Percentiles rank a stretch among this genome's conserved stretches.
phyloP scores from a whole-genome alignment of 2,888 invertebrate species.

The Pteria penguin region DNA sequence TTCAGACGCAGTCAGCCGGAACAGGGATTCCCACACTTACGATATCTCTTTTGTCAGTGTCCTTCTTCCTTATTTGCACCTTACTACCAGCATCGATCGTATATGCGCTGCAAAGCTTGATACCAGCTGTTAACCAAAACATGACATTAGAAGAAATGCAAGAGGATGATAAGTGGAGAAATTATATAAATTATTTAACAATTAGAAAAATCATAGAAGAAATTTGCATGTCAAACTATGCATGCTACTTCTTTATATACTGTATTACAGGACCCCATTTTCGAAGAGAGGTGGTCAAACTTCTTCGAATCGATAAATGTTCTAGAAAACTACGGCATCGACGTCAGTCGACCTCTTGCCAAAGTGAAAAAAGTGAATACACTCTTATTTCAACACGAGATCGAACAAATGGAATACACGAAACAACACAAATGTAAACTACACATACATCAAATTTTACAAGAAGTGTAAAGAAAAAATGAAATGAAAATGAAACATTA shows the following conservation, averaged over 20 bases:
- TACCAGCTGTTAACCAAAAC: conserved; percentile 58
- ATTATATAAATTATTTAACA: conserved; percentile 70
- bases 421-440: neutral
- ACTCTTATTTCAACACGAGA: neutral
- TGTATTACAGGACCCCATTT: conserved; percentile 77
- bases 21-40: conserved; percentile 75
- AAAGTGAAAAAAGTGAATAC: neutral
- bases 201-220: conserved; percentile 73
- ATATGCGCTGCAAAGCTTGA: conserved; percentile 68
- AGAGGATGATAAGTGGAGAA: conserved; percentile 71
- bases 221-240: conserved; percentile 77
- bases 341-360: neutral
- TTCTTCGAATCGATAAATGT: neutral
- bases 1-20: conserved; percentile 35
- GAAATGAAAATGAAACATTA: no score
- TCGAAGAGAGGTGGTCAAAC: conserved; percentile 61
- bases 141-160: conserved; percentile 60
- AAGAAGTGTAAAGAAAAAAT: no score
- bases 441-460: no score
- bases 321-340: neutral
- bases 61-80: conserved; percentile 79
- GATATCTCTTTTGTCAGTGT: conserved; percentile 77
- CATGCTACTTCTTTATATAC: conserved; percentile 79
- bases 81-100: conserved; percentile 78
- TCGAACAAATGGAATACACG: neutral